Evolutionary conservation across 2,888 invertebrate species (phyloP), one percentile per base, ranked within the genome.

Genomic region (Mythimna loreyi): DNA sequence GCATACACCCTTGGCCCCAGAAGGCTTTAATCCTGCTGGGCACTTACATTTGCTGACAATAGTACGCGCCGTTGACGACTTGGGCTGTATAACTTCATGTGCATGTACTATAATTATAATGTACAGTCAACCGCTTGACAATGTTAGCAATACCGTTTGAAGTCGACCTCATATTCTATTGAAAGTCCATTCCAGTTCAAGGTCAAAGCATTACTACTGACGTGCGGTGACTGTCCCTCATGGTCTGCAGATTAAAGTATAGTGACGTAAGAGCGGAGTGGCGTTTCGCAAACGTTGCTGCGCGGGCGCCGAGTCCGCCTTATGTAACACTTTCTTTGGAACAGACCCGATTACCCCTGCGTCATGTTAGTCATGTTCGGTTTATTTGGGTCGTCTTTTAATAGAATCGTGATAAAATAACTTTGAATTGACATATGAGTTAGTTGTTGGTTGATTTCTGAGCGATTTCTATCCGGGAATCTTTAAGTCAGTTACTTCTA

Each of bases 321-420:
- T 91, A 91, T 84, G 81, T 87, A 92, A 92, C 85, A 80, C 86
- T 90, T 87, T 91, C 90, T 89, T 78, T 88, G 87, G 67, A 68
- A 66, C 76, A 80, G 85, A 83, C 80, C 72, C 81, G 82, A 71
- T 74, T 80, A 80, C 77, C 79, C 77, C 71, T 71, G 76, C 67
- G 62, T 71, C 63, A 68, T 72, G 61, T 72, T 75, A 68, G 67
- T 74, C 66, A 67, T 58, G 58, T 82, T 60, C 13, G 11, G 23
- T 36, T 67, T 75, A 78, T 62, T 72, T 50, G 28, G 53, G 59
- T 59, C 47, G 43, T 40, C 8, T 45, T 43, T 59, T 55, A 67
- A 25, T 49, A 57, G 28, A 36, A 33, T 33, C 33, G 13, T 40
- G 9, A 23, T 19, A 16, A 16, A 40, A 40, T 16, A 40, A 16